Evolutionary conservation across 2,113 vertebrate genomes (phyloP), one percentile per base, ranked within the genome.

Genomic region (Malurus cyaneus): DNA sequence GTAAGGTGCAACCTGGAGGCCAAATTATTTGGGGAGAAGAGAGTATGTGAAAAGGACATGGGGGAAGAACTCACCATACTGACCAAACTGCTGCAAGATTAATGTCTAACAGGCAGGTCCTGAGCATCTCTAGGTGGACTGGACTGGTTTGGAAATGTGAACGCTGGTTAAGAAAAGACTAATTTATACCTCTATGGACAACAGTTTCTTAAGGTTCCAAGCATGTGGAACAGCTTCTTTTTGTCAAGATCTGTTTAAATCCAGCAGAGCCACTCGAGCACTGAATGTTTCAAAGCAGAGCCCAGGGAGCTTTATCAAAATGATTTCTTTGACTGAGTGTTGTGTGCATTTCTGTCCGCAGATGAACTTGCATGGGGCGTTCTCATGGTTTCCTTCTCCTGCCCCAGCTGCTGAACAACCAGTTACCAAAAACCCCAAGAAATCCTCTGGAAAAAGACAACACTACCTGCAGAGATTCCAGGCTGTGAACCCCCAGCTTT

Each of bases 401-500:
- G 83, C 93, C 93, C 89, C 91, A 97, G 94, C 83, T 80, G 74
- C 82, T 96, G 93, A 88, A 95, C 91, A 88, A 96, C 93, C 96
- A 97, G 67, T 96, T 94, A 89, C 86, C 94, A 86, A 84, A 80
- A 66, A 10, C 39, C 81, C 94, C 88, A 86, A 93, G 62, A 94
- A 94, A 97, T 94, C 97, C 96, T 96, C 96, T 94, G 96, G 92
- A 94, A 96, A 96, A 93, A 93, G 92, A 96, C 94, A 96, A 65
- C 89, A 64, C 97, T 42, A 89, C 88, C 95, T 86, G 89, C 77
- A 60, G 83, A 64, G 83, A 84, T 73, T 53, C 91, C 86, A 60
- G 86, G 62, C 80, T 88, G 80, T 1, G 44, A 59, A 65, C 59
- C 67, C 34, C 34, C 78, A 65, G 83, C 89, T 89, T 95, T 98